These are phyloP conservation scores for Euborellia annulipes DNA, from an alignment of 1,140 invertebrate species.

Conservation along the genomic window DNA sequence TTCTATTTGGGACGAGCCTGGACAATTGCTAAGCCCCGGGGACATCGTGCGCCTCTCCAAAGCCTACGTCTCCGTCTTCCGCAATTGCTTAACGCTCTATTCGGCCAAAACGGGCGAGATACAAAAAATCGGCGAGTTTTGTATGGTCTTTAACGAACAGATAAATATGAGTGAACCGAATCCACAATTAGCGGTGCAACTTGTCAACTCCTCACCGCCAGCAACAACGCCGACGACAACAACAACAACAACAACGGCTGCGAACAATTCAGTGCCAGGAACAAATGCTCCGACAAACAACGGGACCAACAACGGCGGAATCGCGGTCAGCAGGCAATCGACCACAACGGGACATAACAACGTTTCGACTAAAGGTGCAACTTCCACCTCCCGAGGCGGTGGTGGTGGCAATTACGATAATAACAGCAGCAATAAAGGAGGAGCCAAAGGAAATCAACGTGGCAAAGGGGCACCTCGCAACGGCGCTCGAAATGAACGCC, in stretches of 20 bases:
- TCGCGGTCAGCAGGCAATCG: not conserved
- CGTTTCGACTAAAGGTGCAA: no score
- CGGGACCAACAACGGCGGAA: slow-evolving; percentile 17
- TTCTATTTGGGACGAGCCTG: slow-evolving; percentile 90
- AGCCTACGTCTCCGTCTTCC: slow-evolving; percentile 79
- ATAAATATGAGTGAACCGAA: slow-evolving; percentile 84
- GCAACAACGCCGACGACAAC: slow-evolving; percentile 22
- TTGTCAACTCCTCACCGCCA: no score
- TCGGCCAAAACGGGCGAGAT: slow-evolving; percentile 81
- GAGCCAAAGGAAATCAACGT: slow-evolving; percentile 8
- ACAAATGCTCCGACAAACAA: no score
- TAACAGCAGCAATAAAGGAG: no score
- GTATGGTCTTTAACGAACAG: slow-evolving; percentile 74
- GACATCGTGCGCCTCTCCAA: slow-evolving; percentile 84
- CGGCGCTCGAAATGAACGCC: slow-evolving; percentile 1
- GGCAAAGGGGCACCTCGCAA: slow-evolving; percentile 2
- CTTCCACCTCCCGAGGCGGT: not conserved
- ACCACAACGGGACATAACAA: no score
- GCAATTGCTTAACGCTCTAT: slow-evolving; percentile 79
- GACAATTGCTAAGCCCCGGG: slow-evolving; percentile 66
- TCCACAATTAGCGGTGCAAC: slow-evolving; percentile 32
- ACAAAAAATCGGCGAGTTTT: slow-evolving; percentile 65
- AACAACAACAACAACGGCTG: slow-evolving; percentile 21
- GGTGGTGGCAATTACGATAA: no score
- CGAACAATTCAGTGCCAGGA: no score